These are phyloP conservation scores for Poecile montanus DNA, from an alignment of 2,797 vertebrate genomes.

Conservation along the genomic window DNA sequence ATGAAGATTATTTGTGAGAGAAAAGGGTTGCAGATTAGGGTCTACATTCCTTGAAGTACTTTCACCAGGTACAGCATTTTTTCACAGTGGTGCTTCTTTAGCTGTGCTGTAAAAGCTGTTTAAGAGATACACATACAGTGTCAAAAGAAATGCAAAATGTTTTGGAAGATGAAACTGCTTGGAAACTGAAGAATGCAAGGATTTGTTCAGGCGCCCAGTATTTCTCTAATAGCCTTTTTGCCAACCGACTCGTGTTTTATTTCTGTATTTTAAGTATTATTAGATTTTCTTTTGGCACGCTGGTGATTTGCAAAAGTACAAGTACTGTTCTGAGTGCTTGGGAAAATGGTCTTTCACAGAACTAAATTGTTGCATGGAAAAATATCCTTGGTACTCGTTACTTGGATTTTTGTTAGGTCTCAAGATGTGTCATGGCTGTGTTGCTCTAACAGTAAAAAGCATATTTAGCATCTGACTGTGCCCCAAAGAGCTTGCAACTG, in stretches of 20 bases:
- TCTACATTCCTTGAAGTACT: background rate
- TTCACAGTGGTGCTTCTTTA: background rate
- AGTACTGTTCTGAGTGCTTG: background rate
- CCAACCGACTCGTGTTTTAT: background rate
- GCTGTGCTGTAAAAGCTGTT: conserved; percentile 5
- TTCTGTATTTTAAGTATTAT: background rate
- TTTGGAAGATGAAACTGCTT: background rate
- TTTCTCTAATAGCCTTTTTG: background rate
- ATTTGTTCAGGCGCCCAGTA: background rate
- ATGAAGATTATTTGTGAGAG: background rate
- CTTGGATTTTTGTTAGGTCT: conserved; percentile 5
- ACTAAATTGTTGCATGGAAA: background rate
- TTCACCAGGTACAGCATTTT: background rate
- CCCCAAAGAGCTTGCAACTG: background rate
- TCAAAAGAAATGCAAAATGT: background rate
- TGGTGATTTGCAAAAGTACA: background rate
- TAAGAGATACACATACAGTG: background rate
- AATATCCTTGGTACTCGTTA: background rate
- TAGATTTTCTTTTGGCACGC: background rate
- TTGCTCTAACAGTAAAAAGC: background rate
- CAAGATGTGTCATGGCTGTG: background rate
- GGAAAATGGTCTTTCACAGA: conserved; percentile 1
- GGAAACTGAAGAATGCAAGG: background rate
- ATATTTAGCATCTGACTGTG: background rate
- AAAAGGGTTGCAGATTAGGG: background rate